phyloP scores from a whole-genome alignment of 1,140 invertebrate species.

The Ips typographus region DNA sequence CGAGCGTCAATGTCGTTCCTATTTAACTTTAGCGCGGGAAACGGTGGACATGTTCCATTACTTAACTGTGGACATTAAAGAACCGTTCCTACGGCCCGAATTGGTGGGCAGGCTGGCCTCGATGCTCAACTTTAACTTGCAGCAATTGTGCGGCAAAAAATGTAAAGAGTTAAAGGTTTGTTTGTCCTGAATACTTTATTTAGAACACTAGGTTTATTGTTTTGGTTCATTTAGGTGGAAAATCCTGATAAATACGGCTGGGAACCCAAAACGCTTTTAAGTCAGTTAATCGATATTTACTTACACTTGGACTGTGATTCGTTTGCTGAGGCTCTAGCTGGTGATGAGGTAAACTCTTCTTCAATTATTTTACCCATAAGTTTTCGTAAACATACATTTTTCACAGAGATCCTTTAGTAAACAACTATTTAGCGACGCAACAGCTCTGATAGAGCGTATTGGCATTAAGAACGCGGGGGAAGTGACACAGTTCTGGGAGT shows the following conservation, averaged over 20 bases:
- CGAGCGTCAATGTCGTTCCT: conserved; percentile 92
- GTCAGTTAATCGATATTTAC: conserved; percentile 95
- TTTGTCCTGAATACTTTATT: not conserved
- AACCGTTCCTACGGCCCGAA: conserved; percentile 91
- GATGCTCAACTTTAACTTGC: conserved; percentile 97
- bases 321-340: conserved; percentile 86
- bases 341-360: conserved; percentile 71
- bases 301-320: conserved; percentile 90
- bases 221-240: conserved; percentile 30
- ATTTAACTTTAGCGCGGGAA: conserved; percentile 90
- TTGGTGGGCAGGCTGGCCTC: conserved; percentile 87
- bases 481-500: conserved; percentile 78
- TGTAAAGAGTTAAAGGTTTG: conserved; percentile 96
- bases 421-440: conserved; percentile 89
- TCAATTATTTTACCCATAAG: not conserved
- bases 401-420: conserved; percentile 88
- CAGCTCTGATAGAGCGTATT: conserved; percentile 74
- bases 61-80: conserved; percentile 89
- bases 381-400: conserved; percentile 8
- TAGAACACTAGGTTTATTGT: not conserved
- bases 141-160: conserved; percentile 96
- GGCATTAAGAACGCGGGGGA: conserved; percentile 81
- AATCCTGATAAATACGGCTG: conserved; percentile 95
- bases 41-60: conserved; percentile 99
- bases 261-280: conserved; percentile 88